Evolutionary conservation across 1,140 invertebrate genomes (phyloP), one percentile per base, ranked within the genome.

Genomic region (Drosophila lacteicornis): DNA sequence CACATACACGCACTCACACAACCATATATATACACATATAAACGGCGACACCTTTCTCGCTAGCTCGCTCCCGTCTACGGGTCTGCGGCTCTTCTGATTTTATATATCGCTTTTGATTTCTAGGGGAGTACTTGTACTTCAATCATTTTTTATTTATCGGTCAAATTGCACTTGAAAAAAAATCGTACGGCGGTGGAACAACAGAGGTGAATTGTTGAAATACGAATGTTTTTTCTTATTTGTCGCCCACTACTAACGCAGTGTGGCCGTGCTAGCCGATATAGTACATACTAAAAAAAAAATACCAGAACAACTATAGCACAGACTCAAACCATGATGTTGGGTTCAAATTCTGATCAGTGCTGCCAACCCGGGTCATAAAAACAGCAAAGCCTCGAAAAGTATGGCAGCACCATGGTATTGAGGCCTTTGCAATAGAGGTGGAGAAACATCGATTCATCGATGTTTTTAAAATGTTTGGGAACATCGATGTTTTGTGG

Each of bases 1-100:
- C 82, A 86, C 68, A 71, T 57, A 73, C 49, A 65, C 40, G 57
- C 51, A 80, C 75, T 75, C 43, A 63, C 70, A 50, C 47, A 50
- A 33, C 59, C 15, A 25, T 33, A 67, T 36, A 67, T 36, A 69
- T 22, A 80, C 56, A 61, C 56, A 81, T 49, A 70, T 66, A 75
- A 47, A 43, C 67, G 58, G 33, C 30, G 57, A 51, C 60, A 81
- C 53, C 38, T 50, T 36, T 43, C 68, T 30, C 36, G 4, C 4
- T 43, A 45, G 27, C 58, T 40, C 36, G 36, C 63, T 46, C 49
- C 42, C 57, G 57, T 46, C 57, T 5, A 46, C 40, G 30, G 30
- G 47, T 12, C 49, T 62, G 40, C 38, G 57, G 53, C 53, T 13
- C 13, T 15, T 55, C 13, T n/a, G 38, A 27, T 51, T 61, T 60